Conservation (phyloP, 1,140 invertebrate species). For the Drosophila kohkoa region DNA sequence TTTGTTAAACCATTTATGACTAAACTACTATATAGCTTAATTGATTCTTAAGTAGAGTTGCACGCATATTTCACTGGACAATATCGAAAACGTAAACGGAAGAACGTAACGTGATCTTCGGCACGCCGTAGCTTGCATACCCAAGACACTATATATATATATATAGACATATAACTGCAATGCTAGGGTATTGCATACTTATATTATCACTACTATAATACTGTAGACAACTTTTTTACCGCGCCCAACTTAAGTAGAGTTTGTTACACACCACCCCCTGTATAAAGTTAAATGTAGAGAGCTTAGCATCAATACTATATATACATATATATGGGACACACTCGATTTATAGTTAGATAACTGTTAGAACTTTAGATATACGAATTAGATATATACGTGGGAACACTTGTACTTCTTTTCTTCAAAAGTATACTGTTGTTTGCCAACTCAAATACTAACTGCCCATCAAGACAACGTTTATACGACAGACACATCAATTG, state of each 20-base stretch:
- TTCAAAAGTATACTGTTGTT: constrained; percentile 12
- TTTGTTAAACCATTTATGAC: constrained; percentile 50
- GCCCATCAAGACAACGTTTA: constrained; percentile 22
- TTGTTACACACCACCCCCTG: constrained; percentile 51
- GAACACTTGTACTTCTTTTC: constrained; percentile 27
- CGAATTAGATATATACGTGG: constrained; percentile 31
- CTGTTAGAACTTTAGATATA: constrained; percentile 51
- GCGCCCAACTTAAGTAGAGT: constrained; percentile 64
- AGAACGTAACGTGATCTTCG: constrained; percentile 38
- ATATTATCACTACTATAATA: constrained; percentile 31
- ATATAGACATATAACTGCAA: background rate
- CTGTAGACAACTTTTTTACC: constrained; percentile 62
- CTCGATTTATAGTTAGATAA: constrained; percentile 35
- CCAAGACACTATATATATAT: constrained; percentile 4
- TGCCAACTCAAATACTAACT: constrained; percentile 43
- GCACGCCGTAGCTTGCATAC: constrained; percentile 20
- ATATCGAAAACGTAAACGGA: constrained; percentile 49
- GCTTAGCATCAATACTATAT: constrained; percentile 59
- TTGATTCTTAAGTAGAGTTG: constrained; percentile 60
- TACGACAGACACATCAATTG: background rate
- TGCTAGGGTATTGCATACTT: constrained; percentile 21
- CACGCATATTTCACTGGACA: constrained; percentile 67
- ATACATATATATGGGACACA: constrained; percentile 11
- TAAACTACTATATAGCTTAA: constrained; percentile 41
- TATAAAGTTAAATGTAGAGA: constrained; percentile 75